A percentile compares a stretch with the other conserved stretches of the same genome.
Conservation (phyloP, 1,140 invertebrate genomes). For the Sipha flava region DNA sequence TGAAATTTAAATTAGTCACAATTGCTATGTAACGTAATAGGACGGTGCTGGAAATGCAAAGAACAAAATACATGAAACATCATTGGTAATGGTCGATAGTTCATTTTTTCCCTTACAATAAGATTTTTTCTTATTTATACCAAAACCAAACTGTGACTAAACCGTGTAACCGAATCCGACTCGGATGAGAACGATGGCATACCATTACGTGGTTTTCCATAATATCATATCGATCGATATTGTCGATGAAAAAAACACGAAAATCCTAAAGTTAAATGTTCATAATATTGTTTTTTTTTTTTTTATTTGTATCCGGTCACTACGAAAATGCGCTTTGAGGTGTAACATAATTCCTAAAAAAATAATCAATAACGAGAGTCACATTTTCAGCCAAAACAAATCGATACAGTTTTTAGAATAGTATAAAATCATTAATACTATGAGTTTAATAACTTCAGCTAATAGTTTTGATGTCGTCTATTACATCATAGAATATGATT, state of each 20-base stretch:
- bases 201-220: slow-evolving; percentile 3
- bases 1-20: background rate
- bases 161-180: slow-evolving; percentile 16
- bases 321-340: background rate
- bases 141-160: slow-evolving; percentile 17
- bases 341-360: background rate
- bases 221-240: background rate
- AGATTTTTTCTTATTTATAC: background rate
- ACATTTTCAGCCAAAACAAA: background rate
- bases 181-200: slow-evolving; percentile 7
- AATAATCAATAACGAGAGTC: background rate
- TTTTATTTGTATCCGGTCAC: background rate
- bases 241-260: background rate
- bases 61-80: background rate
- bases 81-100: background rate
- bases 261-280: background rate
- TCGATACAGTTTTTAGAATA: background rate
- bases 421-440: background rate
- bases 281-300: background rate
- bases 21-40: background rate
- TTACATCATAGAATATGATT: background rate
- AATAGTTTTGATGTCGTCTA: background rate
- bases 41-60: background rate
- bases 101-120: background rate
- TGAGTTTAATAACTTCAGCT: background rate